Base-by-base conservation (phyloP, 2,888 invertebrate species). In the Pilophorus perplexus region DNA sequence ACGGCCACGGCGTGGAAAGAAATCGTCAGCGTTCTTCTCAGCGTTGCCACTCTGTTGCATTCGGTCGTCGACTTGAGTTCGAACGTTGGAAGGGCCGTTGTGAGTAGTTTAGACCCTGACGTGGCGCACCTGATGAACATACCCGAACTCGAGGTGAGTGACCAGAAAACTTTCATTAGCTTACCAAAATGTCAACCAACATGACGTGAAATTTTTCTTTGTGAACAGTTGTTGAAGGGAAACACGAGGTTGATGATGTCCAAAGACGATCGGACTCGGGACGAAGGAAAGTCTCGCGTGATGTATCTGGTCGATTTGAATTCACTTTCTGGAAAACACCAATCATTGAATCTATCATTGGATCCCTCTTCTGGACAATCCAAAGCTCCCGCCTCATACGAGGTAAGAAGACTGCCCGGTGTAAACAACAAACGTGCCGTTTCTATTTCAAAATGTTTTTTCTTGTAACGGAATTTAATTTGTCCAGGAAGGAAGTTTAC, bases 101-200 rank as follows among this genome's bases (percentile, higher is more conserved):
- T 84, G 69, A 83, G 83, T 73, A 82, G 86, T 20, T 75, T 86
- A 14, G 86, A 87, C 74, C 80, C 81, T 0, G 86, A 87, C 70
- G 80, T 84, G 73, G 83, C 83, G 1, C 78, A 66, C 14, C 33
- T 12, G 10, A 66, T 66, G 54, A 27, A 18, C 8, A 22, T 55
- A n/a, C 16, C 54, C 4, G 38, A 46, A 14, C 44, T 66, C 40
- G 67, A 62, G 28, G 66, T 66, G 10, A 66, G 52, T n/a, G n/a
- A n/a, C n/a, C n/a, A n/a, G n/a, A n/a, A n/a, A n/a, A n/a, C n/a
- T n/a, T n/a, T n/a, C n/a, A n/a, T n/a, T n/a, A n/a, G n/a, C n/a
- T n/a, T n/a, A n/a, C n/a, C n/a, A n/a, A n/a, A n/a, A n/a, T n/a
- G n/a, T n/a, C n/a, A n/a, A n/a, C n/a, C n/a, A n/a, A n/a, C n/a